A percentile compares a stretch with the other conserved stretches of the same genome.
Conservation (phyloP, 2,888 invertebrate species). For the Synergus japonicus region DNA sequence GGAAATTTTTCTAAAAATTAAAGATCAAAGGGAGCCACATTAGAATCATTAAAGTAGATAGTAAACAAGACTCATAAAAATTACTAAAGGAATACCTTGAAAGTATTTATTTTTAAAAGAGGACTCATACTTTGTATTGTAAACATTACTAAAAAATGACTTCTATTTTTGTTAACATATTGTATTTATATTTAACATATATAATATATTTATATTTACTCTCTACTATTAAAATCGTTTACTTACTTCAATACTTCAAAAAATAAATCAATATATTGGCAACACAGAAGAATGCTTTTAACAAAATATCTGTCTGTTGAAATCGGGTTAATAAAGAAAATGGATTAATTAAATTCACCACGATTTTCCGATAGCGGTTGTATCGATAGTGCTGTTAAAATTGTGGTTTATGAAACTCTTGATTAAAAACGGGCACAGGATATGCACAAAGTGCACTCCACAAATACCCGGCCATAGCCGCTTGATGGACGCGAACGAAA, state of each 20-base stretch:
- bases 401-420: slow-evolving; percentile 20
- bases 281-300: background rate
- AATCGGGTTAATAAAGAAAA: slow-evolving; percentile 8
- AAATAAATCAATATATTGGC: background rate
- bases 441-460: slow-evolving; percentile 24
- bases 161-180: background rate
- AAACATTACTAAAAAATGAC: background rate
- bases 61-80: background rate
- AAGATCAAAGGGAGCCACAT: background rate
- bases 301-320: background rate
- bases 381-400: slow-evolving; percentile 13
- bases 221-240: background rate
- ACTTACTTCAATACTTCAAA: too few species aligned
- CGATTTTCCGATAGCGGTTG: slow-evolving; percentile 8
- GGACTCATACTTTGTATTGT: background rate
- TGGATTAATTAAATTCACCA: slow-evolving; percentile 21
- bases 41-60: background rate
- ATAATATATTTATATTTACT: background rate
- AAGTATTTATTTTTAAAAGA: too few species aligned
- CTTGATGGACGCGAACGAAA: slow-evolving; percentile 12
- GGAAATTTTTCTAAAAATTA: background rate
- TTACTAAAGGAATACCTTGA: background rate
- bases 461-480: background rate
- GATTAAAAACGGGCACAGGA: slow-evolving; percentile 1
- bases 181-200: background rate